Evolutionary conservation across 2,888 invertebrate species (phyloP).

Genomic region (Dromius quadrimaculatus): DNA sequence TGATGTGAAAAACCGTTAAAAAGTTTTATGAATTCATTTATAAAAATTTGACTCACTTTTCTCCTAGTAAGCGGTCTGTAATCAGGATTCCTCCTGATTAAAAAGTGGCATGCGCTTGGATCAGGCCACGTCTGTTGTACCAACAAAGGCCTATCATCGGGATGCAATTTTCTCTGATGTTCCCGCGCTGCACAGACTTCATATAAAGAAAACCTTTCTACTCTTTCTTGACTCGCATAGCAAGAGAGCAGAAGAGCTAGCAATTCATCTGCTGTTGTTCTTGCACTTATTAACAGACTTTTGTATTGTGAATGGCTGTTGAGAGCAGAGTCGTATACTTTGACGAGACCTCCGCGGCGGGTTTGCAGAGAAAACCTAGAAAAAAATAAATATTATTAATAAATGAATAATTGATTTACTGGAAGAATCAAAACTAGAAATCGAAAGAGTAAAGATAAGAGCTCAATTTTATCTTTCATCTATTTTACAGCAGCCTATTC

Average conservation of each 20-base stretch:
- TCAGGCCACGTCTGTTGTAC: slow-evolving; percentile 83
- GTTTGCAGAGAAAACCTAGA: slow-evolving; percentile 88
- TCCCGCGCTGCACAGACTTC: slow-evolving; percentile 84
- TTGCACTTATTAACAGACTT: slow-evolving; percentile 88
- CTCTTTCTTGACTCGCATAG: slow-evolving; percentile 85
- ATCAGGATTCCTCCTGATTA: slow-evolving; percentile 85
- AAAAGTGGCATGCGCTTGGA: slow-evolving; percentile 80
- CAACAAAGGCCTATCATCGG: slow-evolving; percentile 85
- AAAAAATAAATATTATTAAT: slow-evolving; percentile 54
- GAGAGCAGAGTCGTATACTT: slow-evolving; percentile 91
- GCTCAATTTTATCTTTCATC: too few species aligned
- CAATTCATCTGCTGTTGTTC: slow-evolving; percentile 90
- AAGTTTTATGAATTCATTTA: neutral
- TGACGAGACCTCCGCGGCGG: slow-evolving; percentile 89
- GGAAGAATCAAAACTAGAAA: too few species aligned
- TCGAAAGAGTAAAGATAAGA: too few species aligned
- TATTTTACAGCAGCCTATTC: too few species aligned
- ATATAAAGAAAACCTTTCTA: slow-evolving; percentile 88
- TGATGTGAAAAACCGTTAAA: too few species aligned
- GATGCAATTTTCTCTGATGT: slow-evolving; percentile 89
- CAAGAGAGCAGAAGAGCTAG: slow-evolving; percentile 86
- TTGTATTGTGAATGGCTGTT: slow-evolving; percentile 95
- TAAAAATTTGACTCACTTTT: slow-evolving; percentile 59
- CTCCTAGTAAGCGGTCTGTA: slow-evolving; percentile 74
- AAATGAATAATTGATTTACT: neutral